Conservation (phyloP, 2,113 vertebrate species). For the Erinaceus europaeus region DNA sequence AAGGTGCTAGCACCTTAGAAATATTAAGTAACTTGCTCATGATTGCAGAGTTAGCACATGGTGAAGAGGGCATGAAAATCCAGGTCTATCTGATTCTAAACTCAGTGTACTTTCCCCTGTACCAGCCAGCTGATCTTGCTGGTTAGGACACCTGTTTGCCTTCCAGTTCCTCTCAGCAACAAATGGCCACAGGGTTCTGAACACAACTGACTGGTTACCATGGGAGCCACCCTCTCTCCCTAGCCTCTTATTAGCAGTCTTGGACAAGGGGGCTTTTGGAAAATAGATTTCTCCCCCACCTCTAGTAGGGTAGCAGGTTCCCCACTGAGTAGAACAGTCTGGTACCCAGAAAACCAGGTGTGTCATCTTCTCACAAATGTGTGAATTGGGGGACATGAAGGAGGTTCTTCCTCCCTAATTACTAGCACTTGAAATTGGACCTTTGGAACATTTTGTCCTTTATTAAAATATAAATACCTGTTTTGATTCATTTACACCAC, state of each 20-base stretch:
- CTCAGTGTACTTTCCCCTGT: neutral
- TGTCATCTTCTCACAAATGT: constrained; percentile 69
- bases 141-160: neutral
- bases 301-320: constrained; percentile 11
- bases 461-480: constrained; percentile 72
- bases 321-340: constrained; percentile 46
- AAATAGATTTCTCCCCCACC: constrained; percentile 42
- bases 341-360: constrained; percentile 62
- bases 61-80: neutral
- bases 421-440: constrained; percentile 57
- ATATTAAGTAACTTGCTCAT: constrained; percentile 17
- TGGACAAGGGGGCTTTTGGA: constrained; percentile 18
- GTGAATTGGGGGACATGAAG: constrained; percentile 62
- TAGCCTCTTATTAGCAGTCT: constrained; percentile 20
- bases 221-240: constrained; percentile 41
- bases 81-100: neutral
- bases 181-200: constrained; percentile 16
- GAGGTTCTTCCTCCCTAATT: constrained; percentile 52
- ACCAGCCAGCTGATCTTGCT: neutral
- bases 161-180: constrained; percentile 6
- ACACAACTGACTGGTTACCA: constrained; percentile 38
- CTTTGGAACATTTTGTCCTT: constrained; percentile 68
- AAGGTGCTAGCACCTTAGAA: constrained; percentile 7
- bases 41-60: neutral
- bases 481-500: constrained; percentile 71